Percentiles rank a stretch among this genome's conserved stretches.
phyloP scores from a whole-genome alignment of 2,888 invertebrate species.

The Boloria selene region DNA sequence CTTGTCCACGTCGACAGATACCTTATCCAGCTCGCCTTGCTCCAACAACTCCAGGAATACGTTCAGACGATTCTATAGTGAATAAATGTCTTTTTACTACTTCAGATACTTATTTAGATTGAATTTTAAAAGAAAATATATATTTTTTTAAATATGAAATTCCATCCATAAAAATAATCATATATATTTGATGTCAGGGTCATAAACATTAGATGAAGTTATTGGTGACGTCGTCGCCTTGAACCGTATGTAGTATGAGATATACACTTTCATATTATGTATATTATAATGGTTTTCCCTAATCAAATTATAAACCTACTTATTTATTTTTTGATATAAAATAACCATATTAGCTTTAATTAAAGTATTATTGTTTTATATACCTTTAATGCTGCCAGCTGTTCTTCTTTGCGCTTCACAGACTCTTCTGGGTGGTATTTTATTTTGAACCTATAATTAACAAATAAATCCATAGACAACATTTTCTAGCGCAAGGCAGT shows the following conservation, averaged over 20 bases:
- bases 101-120: not conserved
- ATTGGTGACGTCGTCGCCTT: too few relatives aligned
- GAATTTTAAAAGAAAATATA: too few relatives aligned
- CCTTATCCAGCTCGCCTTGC: conserved; percentile 86
- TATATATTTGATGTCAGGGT: too few relatives aligned
- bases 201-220: too few relatives aligned
- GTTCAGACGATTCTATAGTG: conserved; percentile 89
- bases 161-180: too few relatives aligned
- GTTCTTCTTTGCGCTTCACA: conserved; percentile 93
- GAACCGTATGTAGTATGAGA: not conserved
- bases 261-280: too few relatives aligned
- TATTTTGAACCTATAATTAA: conserved; percentile 93
- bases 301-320: too few relatives aligned
- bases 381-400: conserved; percentile 90
- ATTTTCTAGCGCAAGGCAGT: not conserved
- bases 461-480: conserved; percentile 6
- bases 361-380: not conserved
- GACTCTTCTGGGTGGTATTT: conserved; percentile 99
- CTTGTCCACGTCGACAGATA: conserved; percentile 93
- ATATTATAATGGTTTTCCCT: too few relatives aligned
- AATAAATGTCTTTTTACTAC: not conserved
- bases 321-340: not conserved
- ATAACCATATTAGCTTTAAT: not conserved
- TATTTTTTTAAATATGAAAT: too few relatives aligned
- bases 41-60: conserved; percentile 94